Evolutionary conservation across 2,888 invertebrate genomes (phyloP), one percentile per base, ranked within the genome.

Genomic region (Tipula vernalis): DNA sequence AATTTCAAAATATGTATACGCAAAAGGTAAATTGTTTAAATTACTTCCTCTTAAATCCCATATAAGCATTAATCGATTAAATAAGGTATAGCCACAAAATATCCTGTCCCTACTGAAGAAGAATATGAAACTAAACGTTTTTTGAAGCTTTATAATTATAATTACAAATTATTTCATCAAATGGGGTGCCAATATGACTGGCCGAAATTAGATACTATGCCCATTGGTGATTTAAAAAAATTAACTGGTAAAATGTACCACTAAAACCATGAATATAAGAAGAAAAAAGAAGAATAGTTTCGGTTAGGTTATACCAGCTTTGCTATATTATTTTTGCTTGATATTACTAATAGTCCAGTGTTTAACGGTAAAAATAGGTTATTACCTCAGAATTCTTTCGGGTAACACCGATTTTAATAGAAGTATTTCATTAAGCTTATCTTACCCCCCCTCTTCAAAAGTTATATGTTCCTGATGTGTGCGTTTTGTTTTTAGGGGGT

Each of bases 1-100:
- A 89, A 95, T 99, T 88, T 96, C 97, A 3, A 95, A 98, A 89
- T 95, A 97, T 92, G 97, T 98, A 4, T 99, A 98, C 90, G 94
- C 95, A 88, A 95, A 95, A 93, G 96, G 97, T 97, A 92, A 91
- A 28, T 15, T 71, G 83, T 12, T 13, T 86, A 85, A 87, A 86
- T n/a, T 10, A 41, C 57, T 2, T 18, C 12, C 71, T 15, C 71
- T 15, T 51, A 51, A 51, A 51, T 15, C 8, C 8, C 15, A 28
- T 13, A 3, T 51, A 51, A 71, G 28, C 28, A 71, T 12, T 28
- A 71, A 71, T 71, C 71, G 8, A 28, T 71, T 28, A 10, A 28
- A 71, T 42, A 44, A 85, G 85, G 85, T 85, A 10, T 85, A 42
- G 85, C 85, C 18, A 28, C 85, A 8, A 2, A n/a, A 6, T 42